Percentiles rank a stretch among this genome's conserved stretches.
phyloP scores from a whole-genome alignment of 2,888 invertebrate species.

The Hemicrepidius hirtus region DNA sequence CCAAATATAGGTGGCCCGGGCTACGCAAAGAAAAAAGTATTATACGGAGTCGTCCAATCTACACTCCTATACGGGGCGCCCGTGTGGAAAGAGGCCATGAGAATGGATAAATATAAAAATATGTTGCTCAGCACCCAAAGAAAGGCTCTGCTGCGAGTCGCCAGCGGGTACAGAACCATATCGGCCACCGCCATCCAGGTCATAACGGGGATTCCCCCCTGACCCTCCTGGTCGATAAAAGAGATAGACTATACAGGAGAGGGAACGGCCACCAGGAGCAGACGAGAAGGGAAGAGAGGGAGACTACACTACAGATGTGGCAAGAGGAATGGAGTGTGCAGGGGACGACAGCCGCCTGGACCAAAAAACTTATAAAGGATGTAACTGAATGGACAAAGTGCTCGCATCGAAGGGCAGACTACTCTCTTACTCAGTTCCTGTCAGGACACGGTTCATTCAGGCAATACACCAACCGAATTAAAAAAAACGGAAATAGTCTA shows the following conservation, averaged over 20 bases:
- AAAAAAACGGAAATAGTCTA: not conserved
- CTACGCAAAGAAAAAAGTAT: too few species aligned
- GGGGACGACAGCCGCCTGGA: not conserved
- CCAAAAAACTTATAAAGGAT: not conserved
- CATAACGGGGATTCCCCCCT: not conserved
- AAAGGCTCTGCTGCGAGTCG: not conserved
- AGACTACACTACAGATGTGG: not conserved
- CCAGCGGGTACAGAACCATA: slow-evolving; percentile 1
- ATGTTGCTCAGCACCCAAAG: not conserved
- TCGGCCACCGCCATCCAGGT: not conserved
- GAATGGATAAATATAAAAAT: not conserved
- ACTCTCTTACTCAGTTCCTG: not conserved
- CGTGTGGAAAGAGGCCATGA: not conserved
- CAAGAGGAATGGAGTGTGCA: not conserved
- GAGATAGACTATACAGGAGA: not conserved
- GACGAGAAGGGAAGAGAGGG: not conserved
- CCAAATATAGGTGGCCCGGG: too few species aligned
- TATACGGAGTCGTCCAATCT: too few species aligned
- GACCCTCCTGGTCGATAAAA: not conserved
- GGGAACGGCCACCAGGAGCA: not conserved
- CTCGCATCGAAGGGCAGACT: not conserved
- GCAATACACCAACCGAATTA: not conserved
- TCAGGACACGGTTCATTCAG: not conserved
- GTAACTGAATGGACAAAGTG: not conserved
- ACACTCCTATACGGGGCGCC: too few species aligned